Evolutionary conservation across 2,797 vertebrate genomes (phyloP), one percentile per base, ranked within the genome.

Genomic region (Oreochromis grahami): DNA sequence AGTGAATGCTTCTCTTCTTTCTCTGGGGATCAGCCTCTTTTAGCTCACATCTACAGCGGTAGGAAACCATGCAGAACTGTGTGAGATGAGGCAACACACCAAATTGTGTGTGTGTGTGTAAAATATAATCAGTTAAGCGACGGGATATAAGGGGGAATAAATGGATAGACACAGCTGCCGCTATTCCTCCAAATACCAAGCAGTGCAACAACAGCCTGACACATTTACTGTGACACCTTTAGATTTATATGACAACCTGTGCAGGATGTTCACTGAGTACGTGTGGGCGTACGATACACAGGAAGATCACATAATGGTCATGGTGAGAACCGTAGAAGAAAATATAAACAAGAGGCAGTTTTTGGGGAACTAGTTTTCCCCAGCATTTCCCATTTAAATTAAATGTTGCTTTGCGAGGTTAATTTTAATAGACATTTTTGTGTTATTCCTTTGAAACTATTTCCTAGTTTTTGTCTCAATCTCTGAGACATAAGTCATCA

Each of bases 11-110:
- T 8, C 36, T 56, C 84, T 63, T 3, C 50, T 87, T 88, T 83
- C 89, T 88, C 86, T 83, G 77, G 89, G 84, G 91, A 92, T 78
- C 41, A 32, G 80, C 77, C 63, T 88, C 83, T 87, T 82, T 87
- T 85, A 91, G 90, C 84, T 79, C 79, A 38, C 53, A 74, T 83
- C 36, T 41, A 21, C 80, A 87, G 41, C 74, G 60, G 87, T 89
- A 91, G 84, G 91, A 93, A 93, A 81, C 48, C 7, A 56, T n/a
- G 17, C 36, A 32, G 78, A 36, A 85, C 83, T 84, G 70, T 84
- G 78, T 78, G 86, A 90, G 86, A 89, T 52, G 26, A 91, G 76
- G 83, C 78, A 84, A 87, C 60, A 56, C 32, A 55, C 8, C 53
- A 78, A 70, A 45, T 8, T 41, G 8, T 55, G 12, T 65, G 53